These are phyloP conservation scores for Cephus pulcher DNA, from an alignment of 2,888 invertebrate species.

Conservation along the genomic window DNA sequence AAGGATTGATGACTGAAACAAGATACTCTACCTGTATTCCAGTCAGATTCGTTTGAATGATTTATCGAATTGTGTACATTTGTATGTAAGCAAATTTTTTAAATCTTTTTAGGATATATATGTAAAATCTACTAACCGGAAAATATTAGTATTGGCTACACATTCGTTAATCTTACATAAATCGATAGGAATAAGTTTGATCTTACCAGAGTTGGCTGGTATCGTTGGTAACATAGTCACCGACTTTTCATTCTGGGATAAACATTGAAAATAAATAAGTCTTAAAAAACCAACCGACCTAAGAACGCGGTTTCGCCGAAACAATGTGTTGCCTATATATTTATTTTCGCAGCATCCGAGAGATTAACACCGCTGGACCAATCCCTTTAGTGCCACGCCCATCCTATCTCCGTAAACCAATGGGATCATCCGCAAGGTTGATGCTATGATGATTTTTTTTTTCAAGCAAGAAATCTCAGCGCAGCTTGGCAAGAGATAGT, in stretches of 20 bases:
- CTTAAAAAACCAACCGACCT: constrained; percentile 9
- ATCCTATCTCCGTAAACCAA: constrained; percentile 44
- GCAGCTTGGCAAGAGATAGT: constrained; percentile 25
- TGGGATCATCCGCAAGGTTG: constrained; percentile 25
- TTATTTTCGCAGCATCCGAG: constrained; percentile 51
- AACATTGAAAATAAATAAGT: constrained; percentile 6
- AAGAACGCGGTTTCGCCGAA: constrained; percentile 23
- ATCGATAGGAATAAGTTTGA: background rate
- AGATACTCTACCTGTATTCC: background rate
- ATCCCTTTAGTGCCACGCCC: constrained; percentile 52
- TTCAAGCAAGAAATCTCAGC: constrained; percentile 36
- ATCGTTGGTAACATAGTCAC: background rate
- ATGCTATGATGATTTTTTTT: constrained; percentile 32
- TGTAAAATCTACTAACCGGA: background rate
- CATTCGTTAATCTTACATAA: background rate
- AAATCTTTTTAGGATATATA: background rate
- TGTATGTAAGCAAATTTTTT: background rate
- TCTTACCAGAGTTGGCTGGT: background rate
- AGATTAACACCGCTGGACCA: constrained; percentile 42
- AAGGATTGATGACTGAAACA: background rate
- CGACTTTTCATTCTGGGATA: background rate
- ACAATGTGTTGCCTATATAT: constrained; percentile 41
- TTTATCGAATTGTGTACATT: background rate
- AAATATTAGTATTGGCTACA: background rate
- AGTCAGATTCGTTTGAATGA: background rate